Base-by-base conservation (phyloP, 2,888 invertebrate genomes). In the Sphaeridia pumilis region DNA sequence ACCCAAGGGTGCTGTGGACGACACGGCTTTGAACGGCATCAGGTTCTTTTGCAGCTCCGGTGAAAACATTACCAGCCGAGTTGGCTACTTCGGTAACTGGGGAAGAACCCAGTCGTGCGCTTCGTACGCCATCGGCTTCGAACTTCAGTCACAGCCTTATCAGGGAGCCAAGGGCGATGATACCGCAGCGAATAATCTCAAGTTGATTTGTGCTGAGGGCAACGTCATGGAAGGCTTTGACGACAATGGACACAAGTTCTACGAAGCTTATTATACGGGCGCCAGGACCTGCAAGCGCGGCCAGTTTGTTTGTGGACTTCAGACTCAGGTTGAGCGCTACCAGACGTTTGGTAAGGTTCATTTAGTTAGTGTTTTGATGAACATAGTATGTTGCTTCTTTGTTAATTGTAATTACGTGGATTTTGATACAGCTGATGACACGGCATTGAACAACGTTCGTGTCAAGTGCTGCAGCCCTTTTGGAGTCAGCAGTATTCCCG, bases 241-340 rank as follows among this genome's bases (percentile, higher is more conserved):
- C 26, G 55, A 57, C 12, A 49, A 47, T 28, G 58, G 56, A 27
- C 46, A 57, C 21, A 24, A 28, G 4, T 60, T 53, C 34, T 38
- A 27, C 14, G 55, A 49, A 3, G 25, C 46, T 2, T 22, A 35
- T 2, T 60, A 60, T 42, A 55, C 58, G 1, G 57, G 48, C 5
- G 24, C 52, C 17, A 47, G 46, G 42, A 52, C 31, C 21, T 60
- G 60, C 38, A 46, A 53, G 7, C 25, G 49, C 17, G 55, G 52
- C 2, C 41, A 49, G 26, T 58, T 49, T 4, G 21, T 60, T 25
- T 60, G 60, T 43, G 60, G 57, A 17, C 17, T 60, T 21, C 60
- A 60, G 38, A 60, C 60, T 10, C 60, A 60, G 50, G 58, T 60
- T 0, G 58, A 60, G 38, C 20, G 51, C 36, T 60, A 58, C 46